These are phyloP conservation scores for Drosophila koepferae DNA, from an alignment of 2,888 invertebrate genomes.

Conservation along the genomic window DNA sequence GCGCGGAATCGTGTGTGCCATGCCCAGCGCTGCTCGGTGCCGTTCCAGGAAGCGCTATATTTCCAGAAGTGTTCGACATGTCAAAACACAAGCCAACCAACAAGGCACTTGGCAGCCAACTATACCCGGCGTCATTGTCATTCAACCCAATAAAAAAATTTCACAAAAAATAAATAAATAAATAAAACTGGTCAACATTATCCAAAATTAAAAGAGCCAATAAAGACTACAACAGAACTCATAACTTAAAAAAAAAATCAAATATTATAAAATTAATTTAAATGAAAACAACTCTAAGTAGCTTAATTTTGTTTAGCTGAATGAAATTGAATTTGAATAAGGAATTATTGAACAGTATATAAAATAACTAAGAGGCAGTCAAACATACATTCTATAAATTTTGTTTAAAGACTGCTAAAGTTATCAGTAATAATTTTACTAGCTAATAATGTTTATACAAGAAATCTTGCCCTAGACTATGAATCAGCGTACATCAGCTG, in stretches of 20 bases:
- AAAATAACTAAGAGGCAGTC: too few species aligned
- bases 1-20: constrained; percentile 19
- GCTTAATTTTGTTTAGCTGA: background rate
- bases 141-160: constrained; percentile 18
- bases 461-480: too few species aligned
- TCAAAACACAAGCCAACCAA: constrained; percentile 37
- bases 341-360: too few species aligned
- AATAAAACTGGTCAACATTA: background rate
- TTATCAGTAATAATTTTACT: too few species aligned
- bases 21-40: constrained; percentile 29
- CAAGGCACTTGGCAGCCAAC: constrained; percentile 18
- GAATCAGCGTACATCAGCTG: too few species aligned
- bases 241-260: background rate
- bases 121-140: constrained; percentile 26
- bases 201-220: background rate
- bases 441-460: too few species aligned
- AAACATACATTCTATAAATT: too few species aligned
- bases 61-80: constrained; percentile 66
- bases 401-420: too few species aligned
- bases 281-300: background rate
- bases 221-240: background rate
- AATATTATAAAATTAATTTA: background rate
- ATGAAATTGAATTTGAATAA: background rate
- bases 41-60: constrained; percentile 71
- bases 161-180: background rate